Base-by-base conservation (phyloP, 2,113 vertebrate species). In the Gnathonemus echidnorhynchus region DNA sequence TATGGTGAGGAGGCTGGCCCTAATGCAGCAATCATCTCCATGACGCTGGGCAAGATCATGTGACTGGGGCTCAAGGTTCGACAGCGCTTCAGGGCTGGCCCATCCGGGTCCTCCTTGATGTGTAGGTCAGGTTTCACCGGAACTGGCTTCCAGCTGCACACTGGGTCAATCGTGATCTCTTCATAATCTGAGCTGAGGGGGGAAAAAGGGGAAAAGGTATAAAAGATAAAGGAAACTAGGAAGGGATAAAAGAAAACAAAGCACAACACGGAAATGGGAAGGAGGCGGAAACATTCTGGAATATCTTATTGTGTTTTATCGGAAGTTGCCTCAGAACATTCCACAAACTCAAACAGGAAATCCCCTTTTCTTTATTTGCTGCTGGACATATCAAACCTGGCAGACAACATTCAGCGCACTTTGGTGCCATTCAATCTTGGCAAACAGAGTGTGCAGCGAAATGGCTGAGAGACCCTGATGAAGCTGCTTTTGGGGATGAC, bases 121-220 rank as follows among this genome's bases (percentile, higher is more conserved):
- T 98, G 97, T 8, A 97, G 35, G 6, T 99, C 98, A 0, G 98
- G 97, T 92, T 98, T 99, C 85, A 99, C 92, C 0, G 98, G 98
- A 15, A 99, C 98, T 0, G 98, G 98, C 91, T 98, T 97, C 98
- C 98, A 99, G 92, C 98, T 97, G 91, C 98, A 99, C 2, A 96
- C 96, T 0, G 98, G 98, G 94, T 98, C 98, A 0, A 99, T 99
- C 93, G 98, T 99, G 94, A 99, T 98, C 96, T 99, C 98, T 93
- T 99, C 98, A 0, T 98, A 97, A 92, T 99, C 98, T 0, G 98
- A 98, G 90, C 98, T 99, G 92, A 84, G 24, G 0, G 0, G 4
- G 19, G 0, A 84, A 35, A 35, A n/a, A 45, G 11, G 11, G 24
- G 4, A 24, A 48, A 62, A 83, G 56, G 58, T 70, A 42, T 39